A percentile compares a stretch with the other conserved stretches of the same genome.
Conservation (phyloP, 2,888 invertebrate genomes). For the Tigriopus californicus region DNA sequence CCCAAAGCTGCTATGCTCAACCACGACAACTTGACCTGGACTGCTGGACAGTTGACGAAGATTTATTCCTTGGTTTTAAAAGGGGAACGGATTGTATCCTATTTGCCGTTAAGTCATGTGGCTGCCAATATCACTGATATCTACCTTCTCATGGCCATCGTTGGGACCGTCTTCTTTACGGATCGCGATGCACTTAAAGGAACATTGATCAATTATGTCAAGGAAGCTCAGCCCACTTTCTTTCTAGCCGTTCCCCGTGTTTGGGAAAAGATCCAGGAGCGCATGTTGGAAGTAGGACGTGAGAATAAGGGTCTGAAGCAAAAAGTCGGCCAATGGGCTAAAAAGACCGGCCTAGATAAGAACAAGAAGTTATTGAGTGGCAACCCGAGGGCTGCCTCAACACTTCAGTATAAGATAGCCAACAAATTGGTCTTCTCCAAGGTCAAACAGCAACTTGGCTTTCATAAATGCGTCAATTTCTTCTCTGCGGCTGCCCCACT, state of each 20-base stretch:
- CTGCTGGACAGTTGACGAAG: constrained; percentile 28
- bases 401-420: constrained; percentile 2
- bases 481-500: constrained; percentile 63
- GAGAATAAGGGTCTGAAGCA: constrained; percentile 48
- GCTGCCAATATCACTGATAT: constrained; percentile 73
- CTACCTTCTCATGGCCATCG: constrained; percentile 50
- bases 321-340: constrained; percentile 54
- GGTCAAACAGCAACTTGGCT: constrained; percentile 53
- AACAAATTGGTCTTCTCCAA: constrained; percentile 25
- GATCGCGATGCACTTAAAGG: constrained; percentile 71
- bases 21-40: constrained; percentile 67
- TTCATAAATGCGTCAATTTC: constrained; percentile 49
- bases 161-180: constrained; percentile 66
- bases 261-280: constrained; percentile 82
- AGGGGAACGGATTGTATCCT: constrained; percentile 41
- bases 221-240: constrained; percentile 58
- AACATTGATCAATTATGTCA: constrained; percentile 49
- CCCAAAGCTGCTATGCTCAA: constrained; percentile 85
- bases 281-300: constrained; percentile 41
- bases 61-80: not conserved
- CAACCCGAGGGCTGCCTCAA: not conserved
- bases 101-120: constrained; percentile 70
- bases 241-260: constrained; percentile 77
- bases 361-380: not conserved
- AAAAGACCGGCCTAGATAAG: constrained; percentile 24